phyloP scores from a whole-genome alignment of 2,888 invertebrate genomes.

The Coelinius sp. region DNA sequence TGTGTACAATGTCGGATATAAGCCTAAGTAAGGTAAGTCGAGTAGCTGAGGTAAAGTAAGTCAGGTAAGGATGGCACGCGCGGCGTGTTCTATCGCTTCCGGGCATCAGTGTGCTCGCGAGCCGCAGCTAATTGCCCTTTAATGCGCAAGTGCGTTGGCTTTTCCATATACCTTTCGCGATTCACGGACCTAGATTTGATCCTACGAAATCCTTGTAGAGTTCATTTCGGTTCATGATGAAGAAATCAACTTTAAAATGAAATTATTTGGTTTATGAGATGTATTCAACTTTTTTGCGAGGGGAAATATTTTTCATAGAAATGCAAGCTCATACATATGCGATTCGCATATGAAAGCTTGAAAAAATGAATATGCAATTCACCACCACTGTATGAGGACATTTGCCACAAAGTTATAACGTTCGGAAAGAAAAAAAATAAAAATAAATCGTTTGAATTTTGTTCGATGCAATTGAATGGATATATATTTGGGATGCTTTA shows the following conservation, averaged over 20 bases:
- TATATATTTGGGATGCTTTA: too few species aligned
- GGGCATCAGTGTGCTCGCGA: slow-evolving; percentile 69
- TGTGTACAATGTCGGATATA: slow-evolving; percentile 37
- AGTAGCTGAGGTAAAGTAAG: slow-evolving; percentile 50
- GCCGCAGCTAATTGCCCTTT: slow-evolving; percentile 69
- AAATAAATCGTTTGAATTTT: too few species aligned
- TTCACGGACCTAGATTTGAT: slow-evolving; percentile 40
- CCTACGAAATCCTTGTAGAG: neutral
- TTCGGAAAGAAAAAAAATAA: neutral
- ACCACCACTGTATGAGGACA: neutral
- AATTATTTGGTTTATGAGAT: slow-evolving; percentile 19
- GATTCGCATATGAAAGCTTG: neutral
- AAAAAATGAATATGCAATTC: neutral
- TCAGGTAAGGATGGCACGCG: slow-evolving; percentile 66
- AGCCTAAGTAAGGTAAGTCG: slow-evolving; percentile 44
- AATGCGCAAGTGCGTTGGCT: slow-evolving; percentile 63
- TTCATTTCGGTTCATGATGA: neutral
- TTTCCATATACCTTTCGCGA: slow-evolving; percentile 56
- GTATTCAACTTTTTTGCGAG: neutral
- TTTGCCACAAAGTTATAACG: neutral
- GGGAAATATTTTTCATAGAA: slow-evolving; percentile 19
- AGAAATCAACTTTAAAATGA: slow-evolving; percentile 35
- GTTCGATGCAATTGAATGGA: too few species aligned
- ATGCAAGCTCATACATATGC: slow-evolving; percentile 7
- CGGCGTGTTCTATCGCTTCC: slow-evolving; percentile 68